These are phyloP conservation scores for Ursus arctos DNA, from an alignment of 2,113 vertebrate genomes.

Conservation along the genomic window DNA sequence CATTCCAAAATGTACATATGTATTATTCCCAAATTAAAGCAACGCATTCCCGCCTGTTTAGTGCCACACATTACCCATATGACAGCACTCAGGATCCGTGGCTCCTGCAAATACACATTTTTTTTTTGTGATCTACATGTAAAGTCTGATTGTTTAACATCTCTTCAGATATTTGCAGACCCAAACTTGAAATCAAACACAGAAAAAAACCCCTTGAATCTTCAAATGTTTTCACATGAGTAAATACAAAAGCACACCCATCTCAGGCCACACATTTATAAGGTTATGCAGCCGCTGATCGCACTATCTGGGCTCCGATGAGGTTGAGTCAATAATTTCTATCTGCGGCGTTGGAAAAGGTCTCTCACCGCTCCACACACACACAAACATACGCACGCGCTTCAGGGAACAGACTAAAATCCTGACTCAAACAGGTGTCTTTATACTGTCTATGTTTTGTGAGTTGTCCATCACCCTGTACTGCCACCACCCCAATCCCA, in stretches of 20 bases:
- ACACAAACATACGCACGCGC: neutral
- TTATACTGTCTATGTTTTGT: neutral
- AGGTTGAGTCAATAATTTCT: constrained; percentile 18
- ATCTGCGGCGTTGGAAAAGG: neutral
- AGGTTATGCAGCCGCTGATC: neutral
- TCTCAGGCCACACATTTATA: neutral
- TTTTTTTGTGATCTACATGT: neutral
- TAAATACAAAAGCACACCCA: neutral
- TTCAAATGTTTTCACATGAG: constrained; percentile 10
- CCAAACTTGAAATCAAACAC: constrained; percentile 62
- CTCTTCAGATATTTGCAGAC: neutral
- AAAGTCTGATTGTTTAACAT: neutral
- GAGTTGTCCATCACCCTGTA: neutral
- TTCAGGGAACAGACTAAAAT: constrained; percentile 4
- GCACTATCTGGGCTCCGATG: neutral
- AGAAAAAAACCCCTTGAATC: neutral
- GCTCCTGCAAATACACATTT: neutral
- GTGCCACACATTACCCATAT: constrained; percentile 2
- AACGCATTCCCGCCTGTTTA: constrained; percentile 52
- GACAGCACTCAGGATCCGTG: neutral
- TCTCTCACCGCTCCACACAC: neutral
- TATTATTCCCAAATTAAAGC: constrained; percentile 63
- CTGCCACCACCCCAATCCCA: neutral
- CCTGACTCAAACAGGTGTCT: constrained; percentile 79
- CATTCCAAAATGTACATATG: constrained; percentile 8